Conservation (phyloP, 1,140 invertebrate genomes). For the Hypsibius dujardini region DNA sequence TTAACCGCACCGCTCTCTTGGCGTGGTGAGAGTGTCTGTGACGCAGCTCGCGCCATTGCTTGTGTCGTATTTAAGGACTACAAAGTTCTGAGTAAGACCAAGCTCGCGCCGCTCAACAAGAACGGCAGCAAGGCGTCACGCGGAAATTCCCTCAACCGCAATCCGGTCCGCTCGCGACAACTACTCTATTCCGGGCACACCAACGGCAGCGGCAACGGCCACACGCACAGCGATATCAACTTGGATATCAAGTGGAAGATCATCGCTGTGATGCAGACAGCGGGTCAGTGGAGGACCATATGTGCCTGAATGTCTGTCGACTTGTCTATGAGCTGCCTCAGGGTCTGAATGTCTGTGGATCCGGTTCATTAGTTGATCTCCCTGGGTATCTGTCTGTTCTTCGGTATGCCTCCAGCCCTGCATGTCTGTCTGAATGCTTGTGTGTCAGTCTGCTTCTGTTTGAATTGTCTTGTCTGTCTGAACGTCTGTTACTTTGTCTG, state of each 20-base stretch:
- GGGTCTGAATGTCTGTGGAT: no score
- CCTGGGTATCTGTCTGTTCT: no score
- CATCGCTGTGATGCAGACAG: constrained; percentile 42
- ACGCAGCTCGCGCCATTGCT: no score
- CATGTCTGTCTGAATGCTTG: no score
- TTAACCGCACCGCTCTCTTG: no score
- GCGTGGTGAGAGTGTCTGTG: no score
- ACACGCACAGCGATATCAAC: constrained; percentile 35
- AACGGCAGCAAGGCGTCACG: constrained; percentile 26
- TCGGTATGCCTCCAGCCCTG: no score
- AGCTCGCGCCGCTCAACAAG: constrained; percentile 23
- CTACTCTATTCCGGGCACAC: constrained; percentile 21
- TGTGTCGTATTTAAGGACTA: constrained; percentile 21
- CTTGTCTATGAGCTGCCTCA: not conserved
- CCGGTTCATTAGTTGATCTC: no score
- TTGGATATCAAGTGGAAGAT: constrained; percentile 49
- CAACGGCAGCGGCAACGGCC: not conserved
- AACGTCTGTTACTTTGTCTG: no score
- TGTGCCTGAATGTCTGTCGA: not conserved
- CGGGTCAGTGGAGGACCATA: constrained; percentile 30
- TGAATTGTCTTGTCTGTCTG: no score
- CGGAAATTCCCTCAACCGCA: constrained; percentile 43
- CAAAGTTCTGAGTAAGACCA: constrained; percentile 22
- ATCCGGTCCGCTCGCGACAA: constrained; percentile 38
- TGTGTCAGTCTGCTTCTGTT: no score